Evolutionary conservation across 1,140 invertebrate genomes (phyloP).

Genomic region (Grapholita molesta): DNA sequence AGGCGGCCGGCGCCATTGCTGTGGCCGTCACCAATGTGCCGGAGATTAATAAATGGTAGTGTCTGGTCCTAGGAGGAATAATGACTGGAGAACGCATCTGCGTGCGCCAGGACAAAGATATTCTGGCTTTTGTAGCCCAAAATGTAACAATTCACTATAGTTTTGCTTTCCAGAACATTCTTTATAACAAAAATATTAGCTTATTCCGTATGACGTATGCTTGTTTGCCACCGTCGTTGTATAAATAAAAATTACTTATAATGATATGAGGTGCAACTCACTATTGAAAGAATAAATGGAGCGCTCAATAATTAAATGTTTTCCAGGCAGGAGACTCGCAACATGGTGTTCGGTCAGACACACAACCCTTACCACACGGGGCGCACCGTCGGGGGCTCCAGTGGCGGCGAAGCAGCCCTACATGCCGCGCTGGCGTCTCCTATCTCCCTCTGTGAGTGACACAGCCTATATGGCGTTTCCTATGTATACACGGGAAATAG

Average conservation of each 20-base stretch:
- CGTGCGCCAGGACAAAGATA: no score
- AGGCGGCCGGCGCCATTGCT: constrained; percentile 91
- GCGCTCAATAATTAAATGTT: constrained; percentile 31
- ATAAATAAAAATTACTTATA: no score
- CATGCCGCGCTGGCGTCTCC: constrained; percentile 88
- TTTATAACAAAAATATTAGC: no score
- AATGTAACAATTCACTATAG: no score
- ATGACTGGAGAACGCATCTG: no score
- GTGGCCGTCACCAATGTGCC: constrained; percentile 96
- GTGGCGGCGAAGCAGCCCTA: constrained; percentile 88
- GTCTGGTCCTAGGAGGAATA: constrained; percentile 77
- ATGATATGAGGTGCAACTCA: no score
- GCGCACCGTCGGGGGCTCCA: constrained; percentile 90
- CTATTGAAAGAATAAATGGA: constrained; percentile 30
- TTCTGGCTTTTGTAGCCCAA: no score
- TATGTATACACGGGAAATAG: no score
- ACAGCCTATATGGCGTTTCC: no score
- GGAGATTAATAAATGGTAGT: constrained; percentile 85
- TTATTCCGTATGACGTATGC: no score
- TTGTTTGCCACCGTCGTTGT: no score
- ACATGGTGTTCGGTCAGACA: constrained; percentile 94
- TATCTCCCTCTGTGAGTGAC: constrained; percentile 89
- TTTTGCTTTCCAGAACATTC: no score
- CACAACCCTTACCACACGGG: constrained; percentile 94
- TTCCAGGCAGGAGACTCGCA: constrained; percentile 92